Base-by-base conservation (phyloP, 2,888 invertebrate genomes). In the Heteromyza rotundicornis region DNA sequence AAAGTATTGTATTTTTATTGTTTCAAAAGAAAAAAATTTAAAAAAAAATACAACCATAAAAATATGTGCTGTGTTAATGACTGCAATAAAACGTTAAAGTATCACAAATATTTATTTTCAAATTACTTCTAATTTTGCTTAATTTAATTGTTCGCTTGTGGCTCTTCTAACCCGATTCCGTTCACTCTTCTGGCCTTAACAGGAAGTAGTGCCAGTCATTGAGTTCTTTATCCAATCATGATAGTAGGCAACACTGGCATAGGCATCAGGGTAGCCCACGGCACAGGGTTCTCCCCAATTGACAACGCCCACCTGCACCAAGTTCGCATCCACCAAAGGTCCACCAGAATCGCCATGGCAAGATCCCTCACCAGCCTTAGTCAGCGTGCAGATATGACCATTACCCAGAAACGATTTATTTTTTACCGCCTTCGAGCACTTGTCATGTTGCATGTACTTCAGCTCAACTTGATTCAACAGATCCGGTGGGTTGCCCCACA, bases 381-480 rank as follows among this genome's bases (percentile, higher is more conserved):
- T 87, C 10, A 84, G 79, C 0, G 89, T 87, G 67, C 89, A 89
- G 20, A 89, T 80, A 66, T 88, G 87, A 0, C 86, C 85, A n/a
- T 84, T 82, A 67, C 85, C 86, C 10, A 88, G 80, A 1, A 84
- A 84, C 44, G 80, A 82, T 44, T 82, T 70, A 10, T 80, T 87
- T 81, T 60, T 86, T 83, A 47, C 84, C 69, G 1, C 79, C 71
- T 10, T 82, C 84, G 10, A 82, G 82, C 73, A 86, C 82, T 49
- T 84, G 76, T 12, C 84, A 83, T 70, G 64, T 0, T 84, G 83
- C 40, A 89, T 80, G 2, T 86, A 84, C 27, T 80, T 79, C 2
- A 89, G 78, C 0, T 87, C 83, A 60, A 88, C 74, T 70, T 84
- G 84, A 82, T 87, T 87, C 63, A 89, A 78, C 56, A 85, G 84